Conservation (phyloP, 2,888 invertebrate genomes). For the Zele albiditarsus region DNA sequence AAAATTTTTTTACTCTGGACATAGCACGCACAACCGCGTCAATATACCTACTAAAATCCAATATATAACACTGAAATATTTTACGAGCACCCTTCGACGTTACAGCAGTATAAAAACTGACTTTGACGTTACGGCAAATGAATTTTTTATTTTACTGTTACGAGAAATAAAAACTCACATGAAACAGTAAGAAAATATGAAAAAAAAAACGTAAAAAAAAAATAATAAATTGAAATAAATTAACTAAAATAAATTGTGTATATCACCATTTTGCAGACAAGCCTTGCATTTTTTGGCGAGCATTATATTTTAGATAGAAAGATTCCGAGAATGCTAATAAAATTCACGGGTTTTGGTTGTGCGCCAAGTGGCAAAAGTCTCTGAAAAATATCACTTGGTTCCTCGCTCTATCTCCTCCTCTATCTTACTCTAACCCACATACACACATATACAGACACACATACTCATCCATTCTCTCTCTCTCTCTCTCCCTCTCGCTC, state of each 20-base stretch:
- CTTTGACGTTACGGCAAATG: constrained; percentile 60
- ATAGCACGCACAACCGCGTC: neutral
- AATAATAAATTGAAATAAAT: neutral
- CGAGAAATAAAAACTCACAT: constrained; percentile 29
- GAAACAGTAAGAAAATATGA: neutral
- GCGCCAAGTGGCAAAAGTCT: constrained; percentile 49
- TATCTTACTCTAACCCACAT: neutral
- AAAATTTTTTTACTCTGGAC: neutral
- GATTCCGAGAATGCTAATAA: constrained; percentile 50
- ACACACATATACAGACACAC: neutral
- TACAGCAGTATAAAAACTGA: constrained; percentile 50
- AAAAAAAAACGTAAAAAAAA: neutral
- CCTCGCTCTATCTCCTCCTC: constrained; percentile 17
- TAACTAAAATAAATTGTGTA: constrained; percentile 13
- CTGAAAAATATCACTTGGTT: constrained; percentile 36
- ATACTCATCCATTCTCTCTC: neutral
- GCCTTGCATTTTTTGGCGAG: constrained; percentile 39
- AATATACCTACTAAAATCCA: neutral
- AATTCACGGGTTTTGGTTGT: constrained; percentile 49
- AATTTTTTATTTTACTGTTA: constrained; percentile 57
- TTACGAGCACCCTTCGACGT: constrained; percentile 42
- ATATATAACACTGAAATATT: constrained; percentile 41
- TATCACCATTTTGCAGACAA: constrained; percentile 9
- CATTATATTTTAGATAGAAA: constrained; percentile 39
- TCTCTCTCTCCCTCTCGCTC: neutral